Evolutionary conservation across 2,113 vertebrate species (phyloP).

Genomic region (Echinops telfairi): DNA sequence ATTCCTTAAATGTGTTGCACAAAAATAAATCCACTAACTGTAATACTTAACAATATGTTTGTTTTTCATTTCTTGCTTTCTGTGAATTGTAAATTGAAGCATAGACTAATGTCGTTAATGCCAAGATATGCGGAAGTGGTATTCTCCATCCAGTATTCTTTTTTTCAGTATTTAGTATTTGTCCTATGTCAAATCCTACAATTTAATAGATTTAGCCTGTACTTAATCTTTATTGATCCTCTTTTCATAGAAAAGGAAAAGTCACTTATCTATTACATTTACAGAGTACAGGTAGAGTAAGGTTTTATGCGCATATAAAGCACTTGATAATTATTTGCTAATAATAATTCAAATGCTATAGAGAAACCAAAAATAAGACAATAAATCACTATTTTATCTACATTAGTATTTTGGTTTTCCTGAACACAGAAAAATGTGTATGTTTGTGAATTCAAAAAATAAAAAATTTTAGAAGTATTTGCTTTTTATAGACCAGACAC

Average conservation of each 20-base stretch:
- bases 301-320: conserved; percentile 64
- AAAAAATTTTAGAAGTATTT: not conserved
- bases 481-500: conserved; percentile 32
- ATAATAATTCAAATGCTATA: conserved; percentile 71
- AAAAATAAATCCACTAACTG: conserved; percentile 20
- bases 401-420: conserved; percentile 13
- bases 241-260: conserved; percentile 70
- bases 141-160: not conserved
- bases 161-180: not conserved
- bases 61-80: conserved; percentile 63
- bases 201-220: conserved; percentile 72
- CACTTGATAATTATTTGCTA: conserved; percentile 77
- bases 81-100: conserved; percentile 70
- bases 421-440: conserved; percentile 3
- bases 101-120: conserved; percentile 70
- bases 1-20: not conserved
- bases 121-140: conserved; percentile 58
- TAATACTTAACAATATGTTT: not conserved
- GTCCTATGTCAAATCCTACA: conserved; percentile 16
- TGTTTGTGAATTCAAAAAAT: not conserved
- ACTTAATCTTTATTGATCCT: conserved; percentile 85
- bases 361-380: conserved; percentile 60
- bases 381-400: conserved; percentile 63
- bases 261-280: conserved; percentile 88
- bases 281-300: conserved; percentile 81